Percentiles rank a stretch among this genome's conserved stretches.
phyloP scores from a whole-genome alignment of 2,888 invertebrate genomes.

The Temnothorax unifasciatus region DNA sequence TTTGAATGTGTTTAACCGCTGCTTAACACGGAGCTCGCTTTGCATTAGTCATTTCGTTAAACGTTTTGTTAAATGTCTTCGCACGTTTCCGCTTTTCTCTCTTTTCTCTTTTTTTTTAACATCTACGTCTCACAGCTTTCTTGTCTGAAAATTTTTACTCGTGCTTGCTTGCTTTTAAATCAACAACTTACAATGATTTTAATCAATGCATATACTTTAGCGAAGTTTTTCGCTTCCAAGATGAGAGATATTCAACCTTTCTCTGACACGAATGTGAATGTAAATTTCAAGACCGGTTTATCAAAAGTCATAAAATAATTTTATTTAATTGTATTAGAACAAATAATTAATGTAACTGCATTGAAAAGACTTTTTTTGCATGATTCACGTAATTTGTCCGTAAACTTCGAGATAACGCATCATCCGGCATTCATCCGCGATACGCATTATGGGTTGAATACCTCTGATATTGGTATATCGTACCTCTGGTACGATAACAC shows the following conservation, averaged over 20 bases:
- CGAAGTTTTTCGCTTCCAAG: neutral
- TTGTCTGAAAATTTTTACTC: slow-evolving; percentile 8
- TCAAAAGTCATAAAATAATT: neutral
- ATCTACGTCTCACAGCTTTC: neutral
- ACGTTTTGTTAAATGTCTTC: neutral
- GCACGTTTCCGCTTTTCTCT: slow-evolving; percentile 9
- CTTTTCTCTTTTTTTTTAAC: neutral
- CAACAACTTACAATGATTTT: slow-evolving; percentile 1
- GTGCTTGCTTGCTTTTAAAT: slow-evolving; percentile 31
- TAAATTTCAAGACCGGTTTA: neutral
- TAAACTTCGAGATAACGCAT: neutral
- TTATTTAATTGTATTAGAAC: neutral
- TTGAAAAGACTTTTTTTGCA: neutral
- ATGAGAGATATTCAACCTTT: slow-evolving; percentile 21
- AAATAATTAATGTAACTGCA: neutral
- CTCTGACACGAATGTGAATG: neutral
- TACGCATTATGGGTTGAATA: slow-evolving; percentile 10
- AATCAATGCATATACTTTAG: neutral
- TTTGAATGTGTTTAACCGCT: slow-evolving; percentile 14
- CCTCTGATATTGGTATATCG: slow-evolving; percentile 9
- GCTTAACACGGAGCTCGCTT: neutral
- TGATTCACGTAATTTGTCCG: neutral
- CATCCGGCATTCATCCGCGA: neutral
- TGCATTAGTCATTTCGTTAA: neutral
- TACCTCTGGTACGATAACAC: slow-evolving; percentile 18